phyloP scores from a whole-genome alignment of 2,797 vertebrate species.

The Melanotaenia maccullochi region DNA sequence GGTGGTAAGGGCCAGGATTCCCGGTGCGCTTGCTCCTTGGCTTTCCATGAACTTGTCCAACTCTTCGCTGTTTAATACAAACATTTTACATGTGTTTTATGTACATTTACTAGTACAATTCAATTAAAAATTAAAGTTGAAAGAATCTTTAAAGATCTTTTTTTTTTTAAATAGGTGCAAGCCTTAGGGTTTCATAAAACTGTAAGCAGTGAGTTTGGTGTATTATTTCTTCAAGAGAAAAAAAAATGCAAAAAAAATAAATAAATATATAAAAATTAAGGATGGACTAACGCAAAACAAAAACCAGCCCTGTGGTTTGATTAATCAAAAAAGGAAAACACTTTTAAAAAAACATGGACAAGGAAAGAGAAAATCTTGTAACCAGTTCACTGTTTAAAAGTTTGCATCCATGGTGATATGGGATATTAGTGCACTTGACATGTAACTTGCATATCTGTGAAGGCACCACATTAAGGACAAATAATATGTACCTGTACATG shows the following conservation, averaged over 20 bases:
- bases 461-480: background rate
- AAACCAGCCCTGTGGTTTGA: background rate
- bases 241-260: background rate
- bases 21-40: slow-evolving; percentile 90
- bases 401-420: background rate
- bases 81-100: background rate
- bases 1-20: slow-evolving; percentile 93
- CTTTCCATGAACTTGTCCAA: slow-evolving; percentile 97
- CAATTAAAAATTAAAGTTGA: background rate
- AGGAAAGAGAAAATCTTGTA: background rate
- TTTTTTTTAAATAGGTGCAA: background rate
- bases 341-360: background rate
- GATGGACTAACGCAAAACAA: background rate
- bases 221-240: background rate
- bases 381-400: background rate
- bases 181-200: background rate
- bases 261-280: background rate
- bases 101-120: background rate
- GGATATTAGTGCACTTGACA: background rate
- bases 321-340: background rate
- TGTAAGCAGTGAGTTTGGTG: background rate
- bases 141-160: background rate
- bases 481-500: background rate
- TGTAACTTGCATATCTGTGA: background rate
- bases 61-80: slow-evolving; percentile 86